A percentile compares a stretch with the other conserved stretches of the same genome.
phyloP scores from a whole-genome alignment of 2,888 invertebrate genomes.

The Lymantria monacha region DNA sequence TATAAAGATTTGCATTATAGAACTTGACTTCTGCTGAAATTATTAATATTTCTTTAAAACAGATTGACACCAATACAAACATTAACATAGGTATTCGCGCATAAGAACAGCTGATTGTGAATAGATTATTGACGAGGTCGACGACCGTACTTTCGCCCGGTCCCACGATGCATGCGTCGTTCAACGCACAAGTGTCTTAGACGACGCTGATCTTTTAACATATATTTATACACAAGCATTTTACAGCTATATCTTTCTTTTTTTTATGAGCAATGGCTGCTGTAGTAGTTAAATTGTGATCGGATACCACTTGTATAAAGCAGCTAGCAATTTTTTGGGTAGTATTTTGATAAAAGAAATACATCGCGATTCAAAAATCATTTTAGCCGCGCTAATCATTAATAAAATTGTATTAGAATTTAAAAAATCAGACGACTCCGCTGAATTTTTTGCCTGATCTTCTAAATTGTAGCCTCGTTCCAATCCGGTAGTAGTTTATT shows the following conservation, averaged over 20 bases:
- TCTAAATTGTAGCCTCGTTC: too few relatives aligned
- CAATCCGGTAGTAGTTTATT: too few relatives aligned
- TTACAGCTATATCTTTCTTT: conserved; percentile 21
- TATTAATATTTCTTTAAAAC: conserved; percentile 26
- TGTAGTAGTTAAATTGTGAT: not conserved
- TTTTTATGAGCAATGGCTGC: not conserved
- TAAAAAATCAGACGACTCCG: too few relatives aligned
- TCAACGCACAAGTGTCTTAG: conserved; percentile 57
- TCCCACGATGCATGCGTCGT: conserved; percentile 69
- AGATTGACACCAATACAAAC: conserved; percentile 39
- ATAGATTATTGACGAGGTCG: conserved; percentile 63
- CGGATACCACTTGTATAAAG: not conserved
- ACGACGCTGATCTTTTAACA: conserved; percentile 41
- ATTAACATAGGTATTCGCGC: conserved; percentile 48
- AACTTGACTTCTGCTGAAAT: not conserved
- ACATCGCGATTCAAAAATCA: too few relatives aligned
- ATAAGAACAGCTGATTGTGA: conserved; percentile 77
- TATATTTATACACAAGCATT: conserved; percentile 13
- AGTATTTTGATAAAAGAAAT: too few relatives aligned
- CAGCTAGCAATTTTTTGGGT: too few relatives aligned
- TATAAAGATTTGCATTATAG: not conserved
- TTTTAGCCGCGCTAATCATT: too few relatives aligned
- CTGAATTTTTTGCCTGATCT: too few relatives aligned
- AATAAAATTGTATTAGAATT: too few relatives aligned
- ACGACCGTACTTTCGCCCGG: conserved; percentile 78